Percentiles rank a stretch among this genome's conserved stretches.
phyloP scores from a whole-genome alignment of 2,888 invertebrate genomes.

The Miltochrista miniata region DNA sequence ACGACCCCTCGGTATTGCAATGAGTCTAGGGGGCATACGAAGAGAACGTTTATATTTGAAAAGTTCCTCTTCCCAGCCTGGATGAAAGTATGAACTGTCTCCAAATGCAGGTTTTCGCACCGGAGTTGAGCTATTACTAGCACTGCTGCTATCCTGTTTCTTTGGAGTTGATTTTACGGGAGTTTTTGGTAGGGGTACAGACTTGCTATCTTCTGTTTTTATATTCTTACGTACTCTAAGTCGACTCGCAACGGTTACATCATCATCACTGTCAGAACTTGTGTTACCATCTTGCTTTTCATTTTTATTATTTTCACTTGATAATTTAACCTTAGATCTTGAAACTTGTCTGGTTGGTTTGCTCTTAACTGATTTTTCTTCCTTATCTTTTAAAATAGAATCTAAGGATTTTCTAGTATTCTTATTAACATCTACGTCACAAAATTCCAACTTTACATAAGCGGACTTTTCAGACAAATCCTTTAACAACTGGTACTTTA shows the following conservation, averaged over 20 bases:
- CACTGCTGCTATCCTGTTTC: conserved; percentile 62
- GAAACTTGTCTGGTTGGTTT: conserved; percentile 55
- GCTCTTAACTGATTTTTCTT: conserved; percentile 57
- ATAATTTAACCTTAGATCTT: conserved; percentile 61
- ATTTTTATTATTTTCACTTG: conserved; percentile 61
- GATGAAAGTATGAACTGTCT: conserved; percentile 88
- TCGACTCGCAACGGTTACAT: conserved; percentile 71
- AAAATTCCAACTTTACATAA: conserved; percentile 77
- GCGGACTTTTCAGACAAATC: conserved; percentile 77
- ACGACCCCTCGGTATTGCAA: conserved; percentile 88
- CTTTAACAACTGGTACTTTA: conserved; percentile 71
- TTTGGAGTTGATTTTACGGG: conserved; percentile 65
- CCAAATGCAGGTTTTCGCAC: conserved; percentile 85
- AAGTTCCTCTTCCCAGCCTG: conserved; percentile 93
- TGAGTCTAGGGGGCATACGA: conserved; percentile 91
- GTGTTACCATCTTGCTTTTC: conserved; percentile 58
- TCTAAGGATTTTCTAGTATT: conserved; percentile 68
- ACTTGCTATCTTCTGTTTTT: conserved; percentile 72
- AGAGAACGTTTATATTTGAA: conserved; percentile 92
- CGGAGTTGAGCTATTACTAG: conserved; percentile 64
- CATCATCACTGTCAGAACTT: conserved; percentile 73
- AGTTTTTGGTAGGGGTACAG: conserved; percentile 49
- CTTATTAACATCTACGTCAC: conserved; percentile 72
- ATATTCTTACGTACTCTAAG: conserved; percentile 74
- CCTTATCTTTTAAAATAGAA: conserved; percentile 56